Percentiles rank a stretch among this genome's conserved stretches.
These are phyloP conservation scores for Gari tellinella DNA, from an alignment of 2,888 invertebrate genomes.

Conservation along the genomic window DNA sequence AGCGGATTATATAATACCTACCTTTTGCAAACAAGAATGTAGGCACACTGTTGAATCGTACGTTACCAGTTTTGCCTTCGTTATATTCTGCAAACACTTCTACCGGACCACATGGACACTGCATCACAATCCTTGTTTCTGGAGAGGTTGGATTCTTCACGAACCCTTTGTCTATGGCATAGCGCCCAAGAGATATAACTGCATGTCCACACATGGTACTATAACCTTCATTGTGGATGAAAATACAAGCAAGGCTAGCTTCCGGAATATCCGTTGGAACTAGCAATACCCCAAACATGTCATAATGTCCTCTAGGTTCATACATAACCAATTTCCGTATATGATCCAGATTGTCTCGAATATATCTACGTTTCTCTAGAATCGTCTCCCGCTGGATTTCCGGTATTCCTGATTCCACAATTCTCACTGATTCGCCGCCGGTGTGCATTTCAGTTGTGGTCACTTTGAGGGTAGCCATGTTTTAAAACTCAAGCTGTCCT, in stretches of 20 bases:
- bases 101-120: constrained; percentile 84
- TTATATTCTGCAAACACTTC: constrained; percentile 73
- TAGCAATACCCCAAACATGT: constrained; percentile 84
- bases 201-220: constrained; percentile 85
- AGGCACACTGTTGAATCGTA: constrained; percentile 83
- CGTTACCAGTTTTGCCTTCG: constrained; percentile 68
- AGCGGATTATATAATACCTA: constrained; percentile 59
- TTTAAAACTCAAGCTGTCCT: no score
- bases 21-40: constrained; percentile 80
- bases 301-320: constrained; percentile 84
- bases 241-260: constrained; percentile 81
- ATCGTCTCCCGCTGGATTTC: constrained; percentile 74
- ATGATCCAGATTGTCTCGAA: constrained; percentile 72
- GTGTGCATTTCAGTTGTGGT: constrained; percentile 83
- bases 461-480: no score
- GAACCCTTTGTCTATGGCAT: constrained; percentile 75
- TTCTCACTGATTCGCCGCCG: constrained; percentile 83
- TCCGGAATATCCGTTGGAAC: constrained; percentile 76
- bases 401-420: constrained; percentile 82
- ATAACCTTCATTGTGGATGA: constrained; percentile 84
- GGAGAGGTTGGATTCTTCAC: constrained; percentile 65
- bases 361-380: constrained; percentile 79
- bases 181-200: constrained; percentile 81
- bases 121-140: constrained; percentile 80
- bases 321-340: constrained; percentile 81